Evolutionary conservation across 2,113 vertebrate species (phyloP).

Genomic region (Dromaius novaehollandiae): DNA sequence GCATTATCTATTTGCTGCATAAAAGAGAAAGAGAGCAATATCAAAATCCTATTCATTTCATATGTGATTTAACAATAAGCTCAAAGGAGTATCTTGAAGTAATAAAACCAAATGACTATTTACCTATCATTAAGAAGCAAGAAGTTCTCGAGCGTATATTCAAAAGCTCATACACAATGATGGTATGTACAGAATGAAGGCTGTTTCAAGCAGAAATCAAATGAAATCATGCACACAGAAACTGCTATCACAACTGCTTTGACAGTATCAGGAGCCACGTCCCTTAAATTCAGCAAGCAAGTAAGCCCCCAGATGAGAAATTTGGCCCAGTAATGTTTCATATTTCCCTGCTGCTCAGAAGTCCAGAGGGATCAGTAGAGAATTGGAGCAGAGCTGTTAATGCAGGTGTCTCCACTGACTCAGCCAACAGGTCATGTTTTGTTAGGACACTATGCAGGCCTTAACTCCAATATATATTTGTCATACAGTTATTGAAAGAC

Average conservation of each 20-base stretch:
- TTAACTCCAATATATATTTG: neutral
- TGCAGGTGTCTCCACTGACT: neutral
- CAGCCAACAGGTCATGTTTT: neutral
- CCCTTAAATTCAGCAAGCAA: neutral
- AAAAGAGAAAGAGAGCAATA: neutral
- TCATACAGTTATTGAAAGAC: neutral
- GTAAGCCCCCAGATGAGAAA: neutral
- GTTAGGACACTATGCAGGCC: neutral
- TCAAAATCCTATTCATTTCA: neutral
- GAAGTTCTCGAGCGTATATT: neutral
- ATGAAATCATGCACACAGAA: neutral
- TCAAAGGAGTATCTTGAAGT: neutral
- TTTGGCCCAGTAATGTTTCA: neutral
- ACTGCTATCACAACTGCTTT: neutral
- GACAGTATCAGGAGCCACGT: neutral
- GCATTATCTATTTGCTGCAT: conserved; percentile 65
- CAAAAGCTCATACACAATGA: neutral
- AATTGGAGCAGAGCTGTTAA: neutral
- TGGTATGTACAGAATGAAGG: neutral
- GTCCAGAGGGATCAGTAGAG: neutral
- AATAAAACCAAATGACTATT: neutral
- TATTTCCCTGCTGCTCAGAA: neutral
- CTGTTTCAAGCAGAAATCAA: neutral
- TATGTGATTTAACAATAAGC: neutral
- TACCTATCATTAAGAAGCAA: neutral